Evolutionary conservation across 2,113 vertebrate species (phyloP), one percentile per base, ranked within the genome.

Genomic region (Arenaria interpres): DNA sequence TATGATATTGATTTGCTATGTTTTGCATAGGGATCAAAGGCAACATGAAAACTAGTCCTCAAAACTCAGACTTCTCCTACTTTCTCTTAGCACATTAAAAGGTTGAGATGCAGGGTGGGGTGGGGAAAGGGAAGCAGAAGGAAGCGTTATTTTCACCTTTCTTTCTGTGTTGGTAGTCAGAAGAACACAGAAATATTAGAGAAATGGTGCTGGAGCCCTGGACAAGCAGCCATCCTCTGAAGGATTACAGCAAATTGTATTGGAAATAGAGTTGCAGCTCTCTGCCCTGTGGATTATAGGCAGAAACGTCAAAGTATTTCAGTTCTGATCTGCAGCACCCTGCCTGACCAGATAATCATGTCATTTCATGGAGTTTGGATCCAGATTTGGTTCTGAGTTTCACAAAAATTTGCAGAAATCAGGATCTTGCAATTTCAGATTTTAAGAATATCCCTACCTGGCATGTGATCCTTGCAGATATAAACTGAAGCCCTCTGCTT

Each of bases 91-190:
- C 1, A 0, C 50, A 46, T 45, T 73, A 53, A 28, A 75, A 75
- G 2, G 3, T 11, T 50, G 18, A 82, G n/a, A 35, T 41, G 21
- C 5, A 25, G 9, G 3, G 14, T 1, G 12, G 5, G 4, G 22
- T 15, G 51, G 25, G 15, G 51, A 5, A 28, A 53, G 15, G 27
- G 27, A 28, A 53, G 51, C 14, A 15, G 27, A n/a, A 71, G 37
- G 13, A 51, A 8, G 7, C 51, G 5, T 35, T 82, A 30, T 78
- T 72, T 91, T 51, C 37, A 60, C 17, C 14, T 96, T 82, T 87
- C 33, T 30, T 0, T 32, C 21, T 88, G 25, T 60, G 24, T n/a
- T 54, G 56, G 25, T 82, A 71, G 17, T 53, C 35, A 64, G 48
- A 67, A 30, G 23, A 63, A 63, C 4, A 33, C 39, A 51, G 8